Evolutionary conservation across 2,888 invertebrate genomes (phyloP).

Genomic region (Desoria tigrina): DNA sequence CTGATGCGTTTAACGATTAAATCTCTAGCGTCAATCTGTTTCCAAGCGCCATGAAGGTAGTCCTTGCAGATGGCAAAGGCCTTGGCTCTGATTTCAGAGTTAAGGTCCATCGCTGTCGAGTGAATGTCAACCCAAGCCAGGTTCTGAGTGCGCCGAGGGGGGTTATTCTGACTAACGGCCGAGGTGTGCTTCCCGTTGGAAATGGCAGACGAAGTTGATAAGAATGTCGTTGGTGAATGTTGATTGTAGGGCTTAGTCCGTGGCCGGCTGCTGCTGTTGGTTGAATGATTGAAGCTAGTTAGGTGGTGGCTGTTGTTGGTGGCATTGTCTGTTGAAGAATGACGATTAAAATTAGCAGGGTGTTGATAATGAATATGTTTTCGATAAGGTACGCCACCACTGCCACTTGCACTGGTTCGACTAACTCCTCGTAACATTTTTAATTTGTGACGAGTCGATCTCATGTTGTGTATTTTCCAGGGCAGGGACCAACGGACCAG

Average conservation of each 20-base stretch:
- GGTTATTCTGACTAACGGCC: neutral
- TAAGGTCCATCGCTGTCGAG: slow-evolving; percentile 40
- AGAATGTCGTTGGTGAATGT: slow-evolving; percentile 20
- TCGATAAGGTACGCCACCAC: slow-evolving; percentile 20
- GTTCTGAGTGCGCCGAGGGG: slow-evolving; percentile 1
- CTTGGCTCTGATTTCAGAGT: slow-evolving; percentile 74
- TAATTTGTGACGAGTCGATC: slow-evolving; percentile 53
- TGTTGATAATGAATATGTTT: slow-evolving; percentile 22
- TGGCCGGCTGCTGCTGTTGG: neutral
- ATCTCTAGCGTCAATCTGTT: slow-evolving; percentile 73
- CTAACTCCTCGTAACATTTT: slow-evolving; percentile 53
- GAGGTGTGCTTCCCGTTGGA: slow-evolving; percentile 8
- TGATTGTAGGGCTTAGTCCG: slow-evolving; percentile 12
- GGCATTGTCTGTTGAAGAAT: slow-evolving; percentile 8
- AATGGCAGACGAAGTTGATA: neutral
- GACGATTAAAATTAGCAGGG: slow-evolving; percentile 23
- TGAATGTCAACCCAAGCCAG: slow-evolving; percentile 16
- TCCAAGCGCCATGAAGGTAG: slow-evolving; percentile 88
- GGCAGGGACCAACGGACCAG: neutral
- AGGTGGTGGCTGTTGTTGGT: neutral
- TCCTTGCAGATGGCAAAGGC: slow-evolving; percentile 84
- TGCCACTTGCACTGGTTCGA: slow-evolving; percentile 36
- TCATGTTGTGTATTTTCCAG: slow-evolving; percentile 40
- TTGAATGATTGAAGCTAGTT: neutral
- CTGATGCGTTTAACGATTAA: slow-evolving; percentile 81